These are phyloP conservation scores for Stenoptilia bipunctidactyla DNA, from an alignment of 2,888 invertebrate species.

Conservation along the genomic window DNA sequence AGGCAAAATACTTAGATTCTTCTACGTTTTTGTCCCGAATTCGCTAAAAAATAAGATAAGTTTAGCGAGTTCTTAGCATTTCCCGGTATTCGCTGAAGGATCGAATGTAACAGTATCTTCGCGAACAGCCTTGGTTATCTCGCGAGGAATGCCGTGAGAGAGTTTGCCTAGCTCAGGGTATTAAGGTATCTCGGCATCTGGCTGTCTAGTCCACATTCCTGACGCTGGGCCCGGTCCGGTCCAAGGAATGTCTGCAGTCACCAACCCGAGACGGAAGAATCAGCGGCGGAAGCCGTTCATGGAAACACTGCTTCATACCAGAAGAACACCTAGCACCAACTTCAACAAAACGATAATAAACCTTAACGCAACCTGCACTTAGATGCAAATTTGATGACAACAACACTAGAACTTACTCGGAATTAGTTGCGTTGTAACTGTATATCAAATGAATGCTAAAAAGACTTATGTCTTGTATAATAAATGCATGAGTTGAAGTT, in stretches of 20 bases:
- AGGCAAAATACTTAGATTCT: too few species aligned
- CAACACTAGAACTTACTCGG: conserved; percentile 20
- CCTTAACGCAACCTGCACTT: neutral
- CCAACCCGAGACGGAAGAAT: conserved; percentile 69
- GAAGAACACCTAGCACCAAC: conserved; percentile 9
- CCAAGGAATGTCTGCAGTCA: conserved; percentile 55
- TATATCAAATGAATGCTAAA: conserved; percentile 12
- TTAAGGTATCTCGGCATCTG: conserved; percentile 57
- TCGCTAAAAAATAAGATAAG: too few species aligned
- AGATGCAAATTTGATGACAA: conserved; percentile 12
- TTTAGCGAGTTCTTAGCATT: too few species aligned
- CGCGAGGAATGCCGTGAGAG: conserved; percentile 36
- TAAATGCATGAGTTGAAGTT: too few species aligned
- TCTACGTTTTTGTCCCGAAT: too few species aligned
- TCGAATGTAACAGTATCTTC: conserved; percentile 10
- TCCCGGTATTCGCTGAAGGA: too few species aligned
- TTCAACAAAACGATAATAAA: too few species aligned
- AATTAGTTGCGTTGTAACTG: conserved; percentile 26
- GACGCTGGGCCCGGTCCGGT: conserved; percentile 45
- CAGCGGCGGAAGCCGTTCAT: conserved; percentile 67
- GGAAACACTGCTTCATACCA: conserved; percentile 28
- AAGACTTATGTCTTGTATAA: neutral
- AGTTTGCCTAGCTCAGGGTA: conserved; percentile 32
- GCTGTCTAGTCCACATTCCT: conserved; percentile 57
- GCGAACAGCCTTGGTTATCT: conserved; percentile 35